These are phyloP conservation scores for Tyrophagus putrescentiae DNA, from an alignment of 1,140 invertebrate genomes.

Conservation along the genomic window DNA sequence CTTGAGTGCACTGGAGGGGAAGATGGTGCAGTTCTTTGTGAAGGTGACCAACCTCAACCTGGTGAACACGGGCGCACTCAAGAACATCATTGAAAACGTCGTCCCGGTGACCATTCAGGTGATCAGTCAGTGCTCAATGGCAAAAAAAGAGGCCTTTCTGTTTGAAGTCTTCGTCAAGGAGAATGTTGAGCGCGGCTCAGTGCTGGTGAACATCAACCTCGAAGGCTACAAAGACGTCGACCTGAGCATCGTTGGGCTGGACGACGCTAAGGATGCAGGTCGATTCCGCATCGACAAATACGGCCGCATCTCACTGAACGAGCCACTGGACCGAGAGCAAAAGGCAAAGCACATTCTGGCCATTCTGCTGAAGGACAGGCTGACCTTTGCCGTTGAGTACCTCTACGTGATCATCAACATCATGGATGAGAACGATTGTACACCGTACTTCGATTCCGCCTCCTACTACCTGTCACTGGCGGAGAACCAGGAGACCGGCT, in stretches of 20 bases:
- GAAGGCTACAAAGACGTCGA: conserved; percentile 27
- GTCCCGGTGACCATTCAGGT: conserved; percentile 62
- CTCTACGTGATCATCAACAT: conserved; percentile 62
- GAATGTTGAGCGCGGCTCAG: conserved; percentile 45
- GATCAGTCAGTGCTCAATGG: conserved; percentile 53
- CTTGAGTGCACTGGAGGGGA: conserved; percentile 18
- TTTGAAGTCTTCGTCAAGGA: conserved; percentile 64
- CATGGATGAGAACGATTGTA: conserved; percentile 77
- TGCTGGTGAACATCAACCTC: conserved; percentile 32
- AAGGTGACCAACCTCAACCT: conserved; percentile 49
- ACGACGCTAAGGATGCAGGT: conserved; percentile 20
- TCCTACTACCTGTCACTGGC: conserved; percentile 58
- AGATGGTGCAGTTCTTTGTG: conserved; percentile 60
- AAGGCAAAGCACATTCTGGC: conserved; percentile 55
- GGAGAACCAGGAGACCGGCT: conserved; percentile 64
- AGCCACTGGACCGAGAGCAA: conserved; percentile 58
- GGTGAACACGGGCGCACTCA: conserved; percentile 42
- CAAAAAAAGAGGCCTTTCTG: conserved; percentile 8
- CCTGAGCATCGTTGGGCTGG: conserved; percentile 21
- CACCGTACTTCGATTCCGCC: conserved; percentile 66
- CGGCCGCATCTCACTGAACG: conserved; percentile 54
- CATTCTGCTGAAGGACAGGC: conserved; percentile 49
- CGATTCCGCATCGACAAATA: conserved; percentile 55
- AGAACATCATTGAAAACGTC: conserved; percentile 47
- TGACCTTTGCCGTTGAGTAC: conserved; percentile 51